Evolutionary conservation across 2,797 vertebrate species (phyloP).

Genomic region (Hyperoplus lanceolatus): DNA sequence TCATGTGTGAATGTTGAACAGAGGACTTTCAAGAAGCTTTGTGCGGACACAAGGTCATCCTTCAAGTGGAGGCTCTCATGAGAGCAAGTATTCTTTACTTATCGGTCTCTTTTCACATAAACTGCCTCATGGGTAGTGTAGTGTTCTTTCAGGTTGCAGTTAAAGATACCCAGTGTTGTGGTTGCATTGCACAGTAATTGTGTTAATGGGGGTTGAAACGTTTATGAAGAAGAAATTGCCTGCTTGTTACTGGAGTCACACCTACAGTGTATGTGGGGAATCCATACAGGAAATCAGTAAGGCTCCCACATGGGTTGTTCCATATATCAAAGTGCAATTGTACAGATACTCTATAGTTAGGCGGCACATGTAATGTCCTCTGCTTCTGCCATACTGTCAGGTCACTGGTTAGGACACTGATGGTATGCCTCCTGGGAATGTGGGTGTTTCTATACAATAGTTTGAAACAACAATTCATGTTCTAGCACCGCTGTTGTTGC

Average conservation of each 20-base stretch:
- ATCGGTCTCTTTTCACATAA: slow-evolving; percentile 14
- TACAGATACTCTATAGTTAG: slow-evolving; percentile 35
- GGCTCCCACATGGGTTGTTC: slow-evolving; percentile 45
- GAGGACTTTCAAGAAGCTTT: slow-evolving; percentile 40
- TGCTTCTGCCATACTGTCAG: slow-evolving; percentile 25
- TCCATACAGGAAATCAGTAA: slow-evolving; percentile 67
- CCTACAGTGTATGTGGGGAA: slow-evolving; percentile 47
- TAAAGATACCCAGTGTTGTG: slow-evolving; percentile 21
- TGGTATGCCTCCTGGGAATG: slow-evolving; percentile 51
- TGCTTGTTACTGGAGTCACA: slow-evolving; percentile 31
- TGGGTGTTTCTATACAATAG: slow-evolving; percentile 27
- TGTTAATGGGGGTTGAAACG: slow-evolving; percentile 59
- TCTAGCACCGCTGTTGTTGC: slow-evolving; percentile 15
- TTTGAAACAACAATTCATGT: slow-evolving; percentile 43
- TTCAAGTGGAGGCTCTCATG: slow-evolving; percentile 14
- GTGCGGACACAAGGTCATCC: slow-evolving; percentile 25
- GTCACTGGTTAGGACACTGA: slow-evolving; percentile 45
- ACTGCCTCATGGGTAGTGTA: slow-evolving; percentile 53
- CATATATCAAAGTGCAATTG: slow-evolving; percentile 69
- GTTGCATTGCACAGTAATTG: slow-evolving; percentile 51
- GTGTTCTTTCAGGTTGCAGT: slow-evolving; percentile 47
- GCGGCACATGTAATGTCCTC: slow-evolving; percentile 44
- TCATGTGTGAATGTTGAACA: slow-evolving; percentile 33
- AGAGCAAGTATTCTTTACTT: slow-evolving; percentile 4
- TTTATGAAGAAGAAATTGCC: slow-evolving; percentile 54